Evolutionary conservation across 2,888 invertebrate genomes (phyloP).

Genomic region (Papilio elwesi): DNA sequence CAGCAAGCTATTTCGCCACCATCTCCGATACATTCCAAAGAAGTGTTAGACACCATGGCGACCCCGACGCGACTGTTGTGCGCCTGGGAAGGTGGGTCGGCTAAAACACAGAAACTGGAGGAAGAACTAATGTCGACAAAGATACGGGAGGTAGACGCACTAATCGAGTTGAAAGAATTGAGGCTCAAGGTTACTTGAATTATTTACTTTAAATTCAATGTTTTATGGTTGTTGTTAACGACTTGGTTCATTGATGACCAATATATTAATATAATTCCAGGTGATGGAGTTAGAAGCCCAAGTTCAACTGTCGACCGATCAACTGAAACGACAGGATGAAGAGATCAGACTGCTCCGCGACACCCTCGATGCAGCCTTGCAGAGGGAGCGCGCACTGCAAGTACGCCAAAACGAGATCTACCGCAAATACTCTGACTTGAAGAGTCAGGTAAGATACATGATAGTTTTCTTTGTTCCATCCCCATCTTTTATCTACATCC

Average conservation of each 20-base stretch:
- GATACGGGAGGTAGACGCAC: conserved; percentile 96
- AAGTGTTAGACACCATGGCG: conserved; percentile 83
- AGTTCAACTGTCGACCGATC: conserved; percentile 95
- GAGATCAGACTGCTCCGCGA: conserved; percentile 94
- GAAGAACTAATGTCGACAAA: conserved; percentile 98
- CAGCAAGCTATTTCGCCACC: conserved; percentile 86
- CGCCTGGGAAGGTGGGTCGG: conserved; percentile 90
- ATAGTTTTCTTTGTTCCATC: no score
- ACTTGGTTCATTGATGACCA: no score
- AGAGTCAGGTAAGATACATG: conserved; percentile 76
- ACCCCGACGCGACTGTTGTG: conserved; percentile 95
- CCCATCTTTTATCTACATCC: no score
- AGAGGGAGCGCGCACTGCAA: conserved; percentile 89
- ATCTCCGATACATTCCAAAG: conserved; percentile 85
- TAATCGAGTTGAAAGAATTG: conserved; percentile 97
- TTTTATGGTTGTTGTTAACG: no score
- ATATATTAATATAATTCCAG: conserved; percentile 55
- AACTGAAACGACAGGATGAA: conserved; percentile 95
- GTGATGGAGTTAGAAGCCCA: conserved; percentile 98
- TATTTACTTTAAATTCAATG: background rate
- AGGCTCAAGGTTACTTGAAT: conserved; percentile 89
- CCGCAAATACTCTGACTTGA: conserved; percentile 86
- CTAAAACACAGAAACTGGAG: conserved; percentile 93
- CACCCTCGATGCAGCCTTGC: conserved; percentile 89
- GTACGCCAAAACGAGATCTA: conserved; percentile 93